A percentile compares a stretch with the other conserved stretches of the same genome.
Evolutionary conservation across 2,797 vertebrate genomes (phyloP).

Genomic region (Leptoclinus maculatus): DNA sequence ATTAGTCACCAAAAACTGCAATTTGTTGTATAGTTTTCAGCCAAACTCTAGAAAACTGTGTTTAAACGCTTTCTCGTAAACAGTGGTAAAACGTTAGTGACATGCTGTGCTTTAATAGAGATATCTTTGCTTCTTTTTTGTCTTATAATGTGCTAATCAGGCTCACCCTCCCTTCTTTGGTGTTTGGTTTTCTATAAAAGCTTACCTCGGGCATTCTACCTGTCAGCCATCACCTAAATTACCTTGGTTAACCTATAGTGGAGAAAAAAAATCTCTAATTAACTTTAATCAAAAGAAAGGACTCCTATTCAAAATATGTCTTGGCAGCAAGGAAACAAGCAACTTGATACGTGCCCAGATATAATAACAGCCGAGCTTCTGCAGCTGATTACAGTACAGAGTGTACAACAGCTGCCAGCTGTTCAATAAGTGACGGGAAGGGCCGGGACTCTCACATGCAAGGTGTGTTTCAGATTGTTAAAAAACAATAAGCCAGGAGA

Average conservation of each 20-base stretch:
- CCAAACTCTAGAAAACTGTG: not conserved
- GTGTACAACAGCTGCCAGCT: conserved; percentile 49
- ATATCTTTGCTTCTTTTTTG: not conserved
- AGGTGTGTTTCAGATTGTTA: conserved; percentile 45
- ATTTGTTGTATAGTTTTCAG: conserved; percentile 6
- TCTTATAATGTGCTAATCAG: not conserved
- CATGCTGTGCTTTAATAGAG: not conserved
- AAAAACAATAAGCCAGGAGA: conserved; percentile 34
- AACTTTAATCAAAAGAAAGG: not conserved
- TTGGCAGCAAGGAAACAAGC: not conserved
- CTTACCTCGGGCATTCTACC: not conserved
- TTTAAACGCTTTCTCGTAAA: not conserved
- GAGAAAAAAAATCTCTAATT: conserved; percentile 17
- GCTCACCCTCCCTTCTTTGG: not conserved
- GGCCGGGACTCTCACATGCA: conserved; percentile 40
- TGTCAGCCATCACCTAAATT: conserved; percentile 10
- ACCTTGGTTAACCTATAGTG: not conserved
- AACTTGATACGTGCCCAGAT: conserved; percentile 17
- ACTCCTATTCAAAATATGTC: not conserved
- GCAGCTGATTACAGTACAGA: conserved; percentile 66
- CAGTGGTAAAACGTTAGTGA: not conserved
- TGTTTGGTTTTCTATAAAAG: not conserved
- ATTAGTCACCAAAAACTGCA: conserved; percentile 24
- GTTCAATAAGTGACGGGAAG: conserved; percentile 40
- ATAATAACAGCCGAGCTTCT: conserved; percentile 66